Evolutionary conservation across 2,113 vertebrate genomes (phyloP).

Genomic region (Lipotes vexillifer): DNA sequence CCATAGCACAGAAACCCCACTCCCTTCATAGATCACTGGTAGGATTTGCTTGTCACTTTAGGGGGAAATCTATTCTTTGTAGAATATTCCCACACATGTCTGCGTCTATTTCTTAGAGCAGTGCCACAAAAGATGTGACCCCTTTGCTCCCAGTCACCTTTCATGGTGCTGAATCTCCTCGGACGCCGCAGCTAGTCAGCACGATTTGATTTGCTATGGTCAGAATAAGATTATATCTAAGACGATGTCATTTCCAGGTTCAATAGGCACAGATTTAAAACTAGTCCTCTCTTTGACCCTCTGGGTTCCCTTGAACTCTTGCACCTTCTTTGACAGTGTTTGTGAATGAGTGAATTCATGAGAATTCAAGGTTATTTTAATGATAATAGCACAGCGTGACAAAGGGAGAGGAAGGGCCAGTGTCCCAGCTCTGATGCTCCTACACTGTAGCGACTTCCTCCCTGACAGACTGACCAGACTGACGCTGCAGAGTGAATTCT

Average conservation of each 20-base stretch:
- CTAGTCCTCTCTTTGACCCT: conserved; percentile 85
- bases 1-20: conserved; percentile 67
- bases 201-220: conserved; percentile 87
- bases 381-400: conserved; percentile 87
- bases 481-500: conserved; percentile 85
- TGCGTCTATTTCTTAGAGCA: conserved; percentile 85
- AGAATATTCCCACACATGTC: conserved; percentile 88
- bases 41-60: conserved; percentile 81
- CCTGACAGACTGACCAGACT: conserved; percentile 86
- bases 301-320: conserved; percentile 87
- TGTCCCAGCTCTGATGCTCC: conserved; percentile 75
- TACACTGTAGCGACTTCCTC: conserved; percentile 84
- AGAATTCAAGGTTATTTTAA: conserved; percentile 89
- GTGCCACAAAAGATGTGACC: conserved; percentile 84
- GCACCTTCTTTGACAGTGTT: conserved; percentile 90
- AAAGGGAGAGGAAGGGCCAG: conserved; percentile 81
- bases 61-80: conserved; percentile 82
- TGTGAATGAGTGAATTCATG: conserved; percentile 92
- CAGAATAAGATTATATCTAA: conserved; percentile 88
- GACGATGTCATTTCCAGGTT: conserved; percentile 87
- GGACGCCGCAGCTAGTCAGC: conserved; percentile 84
- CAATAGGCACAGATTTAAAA: conserved; percentile 88
- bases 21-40: conserved; percentile 75
- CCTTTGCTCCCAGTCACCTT: conserved; percentile 85
- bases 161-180: conserved; percentile 84